Evolutionary conservation across 2,797 vertebrate genomes (phyloP), one percentile per base, ranked within the genome.

Genomic region (Leptodactylus fallax): DNA sequence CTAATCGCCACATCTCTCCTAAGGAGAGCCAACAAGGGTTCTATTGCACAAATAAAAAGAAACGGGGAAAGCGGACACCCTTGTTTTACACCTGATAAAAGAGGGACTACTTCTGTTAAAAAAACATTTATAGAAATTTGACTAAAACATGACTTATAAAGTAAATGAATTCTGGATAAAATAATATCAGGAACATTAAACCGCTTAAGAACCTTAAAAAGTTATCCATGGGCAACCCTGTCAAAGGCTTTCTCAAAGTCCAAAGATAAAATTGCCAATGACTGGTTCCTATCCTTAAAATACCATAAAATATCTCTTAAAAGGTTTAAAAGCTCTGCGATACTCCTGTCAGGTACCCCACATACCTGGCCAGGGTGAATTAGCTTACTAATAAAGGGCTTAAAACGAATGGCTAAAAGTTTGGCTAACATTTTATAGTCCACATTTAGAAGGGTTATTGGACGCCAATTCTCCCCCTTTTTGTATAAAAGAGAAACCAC

Each of bases 11-110:
- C 23, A 7, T 55, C 76, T 10, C 53, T 27, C 0, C n/a, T 25
- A 0, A 79, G 1, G 0, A 25, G 0, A 1, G 14, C 7, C 2
- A 49, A 7, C 0, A 53, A 19, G 0, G 49, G 49, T 3, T 53
- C 72, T 0, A 76, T 51, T 13, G 72, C 72, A 23, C 77, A 79
- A 0, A 79, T 65, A 23, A 45, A 82, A 0, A 82, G 47, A 0
- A 53, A 8, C 0, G 27, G 61, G 21, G 45, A 69, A 0, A 82
- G 16, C 0, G 61, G 80, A 7, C 61, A 82, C 1, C 80, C 80
- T 11, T 81, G 60, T 8, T 82, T 82, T 0, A 82, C 61, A 6
- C 60, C 61, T 0, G 80, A 82, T 13, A 23, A 23, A 8, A 82
- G 16, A 9, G 10, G 17, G 0, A 51, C 60, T 2, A 2, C 3